These are phyloP conservation scores for Chaenogobius annularis DNA, from an alignment of 2,113 vertebrate species.

Conservation along the genomic window DNA sequence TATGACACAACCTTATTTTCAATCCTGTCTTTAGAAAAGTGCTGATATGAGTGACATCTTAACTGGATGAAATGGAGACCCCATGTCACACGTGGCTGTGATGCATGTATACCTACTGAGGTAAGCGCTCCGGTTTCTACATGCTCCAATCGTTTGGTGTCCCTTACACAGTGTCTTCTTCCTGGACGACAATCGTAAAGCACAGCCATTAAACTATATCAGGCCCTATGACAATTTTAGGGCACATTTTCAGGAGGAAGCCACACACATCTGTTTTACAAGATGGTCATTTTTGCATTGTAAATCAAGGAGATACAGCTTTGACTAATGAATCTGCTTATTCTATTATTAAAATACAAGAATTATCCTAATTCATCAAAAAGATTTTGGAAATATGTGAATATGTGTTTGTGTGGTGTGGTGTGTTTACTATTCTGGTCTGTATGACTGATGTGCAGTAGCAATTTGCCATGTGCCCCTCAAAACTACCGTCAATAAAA, in stretches of 20 bases:
- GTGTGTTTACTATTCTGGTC: neutral
- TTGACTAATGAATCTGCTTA: neutral
- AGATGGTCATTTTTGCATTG: neutral
- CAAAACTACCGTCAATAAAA: conserved; percentile 54
- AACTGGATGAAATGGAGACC: neutral
- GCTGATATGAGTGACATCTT: neutral
- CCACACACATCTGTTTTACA: neutral
- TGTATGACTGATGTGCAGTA: neutral
- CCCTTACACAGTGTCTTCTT: neutral
- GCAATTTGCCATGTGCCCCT: neutral
- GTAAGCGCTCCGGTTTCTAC: conserved; percentile 1
- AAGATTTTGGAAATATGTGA: neutral
- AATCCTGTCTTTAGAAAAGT: neutral
- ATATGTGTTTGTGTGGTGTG: neutral
- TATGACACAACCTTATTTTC: neutral
- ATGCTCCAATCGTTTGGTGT: neutral
- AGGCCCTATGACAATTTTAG: neutral
- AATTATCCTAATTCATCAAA: neutral
- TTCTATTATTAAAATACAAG: neutral
- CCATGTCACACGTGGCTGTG: neutral
- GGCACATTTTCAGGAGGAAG: neutral
- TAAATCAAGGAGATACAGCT: neutral
- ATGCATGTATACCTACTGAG: neutral
- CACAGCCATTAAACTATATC: neutral
- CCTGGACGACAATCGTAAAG: neutral